Base-by-base conservation (phyloP, 2,797 vertebrate species). In the Arrhamphus sclerolepis region DNA sequence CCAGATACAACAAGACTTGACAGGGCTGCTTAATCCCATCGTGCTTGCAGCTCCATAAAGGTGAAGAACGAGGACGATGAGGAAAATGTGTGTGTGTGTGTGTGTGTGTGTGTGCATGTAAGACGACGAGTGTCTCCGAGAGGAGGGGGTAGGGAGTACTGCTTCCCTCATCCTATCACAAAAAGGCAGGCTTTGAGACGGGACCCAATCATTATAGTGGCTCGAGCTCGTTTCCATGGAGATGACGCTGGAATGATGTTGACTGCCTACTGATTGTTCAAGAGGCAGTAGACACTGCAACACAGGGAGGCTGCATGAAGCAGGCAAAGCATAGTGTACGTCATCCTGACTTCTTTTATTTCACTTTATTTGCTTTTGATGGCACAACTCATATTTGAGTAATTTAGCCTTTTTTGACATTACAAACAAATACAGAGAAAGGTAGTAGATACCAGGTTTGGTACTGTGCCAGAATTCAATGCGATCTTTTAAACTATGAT, bases 221-320 rank as follows among this genome's bases (percentile, higher is more conserved):
- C 88, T 65, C 39, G 69, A 57, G 84, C 87, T 78, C 74, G 93
- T 94, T 94, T 92, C 93, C 93, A 94, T 94, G 90, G 93, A 92
- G 90, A 94, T 88, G 93, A 94, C 84, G 93, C 92, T 93, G 92
- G 93, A 94, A 93, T 92, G 91, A 93, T 93, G 91, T 89, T 77
- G 86, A 78, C 85, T 89, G 88, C 85, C 91, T 92, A 93, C 91
- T 92, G 91, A 93, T 91, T 88, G 86, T 87, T 88, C 49, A 86
- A 91, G 90, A 90, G 86, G 88, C 83, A 80, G 85, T 17, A 31
- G 84, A 79, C 85, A 79, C 85, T 78, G 90, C 85, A 75, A 89
- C 68, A 65, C 52, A 59, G 87, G 72, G 67, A 82, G 80, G 71
- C 74, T 82, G 80, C 78, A 80, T 72, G 72, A 80, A 77, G 75